A percentile compares a stretch with the other conserved stretches of the same genome.
Evolutionary conservation across 2,888 invertebrate genomes (phyloP).

Genomic region (Atethmia centrago): DNA sequence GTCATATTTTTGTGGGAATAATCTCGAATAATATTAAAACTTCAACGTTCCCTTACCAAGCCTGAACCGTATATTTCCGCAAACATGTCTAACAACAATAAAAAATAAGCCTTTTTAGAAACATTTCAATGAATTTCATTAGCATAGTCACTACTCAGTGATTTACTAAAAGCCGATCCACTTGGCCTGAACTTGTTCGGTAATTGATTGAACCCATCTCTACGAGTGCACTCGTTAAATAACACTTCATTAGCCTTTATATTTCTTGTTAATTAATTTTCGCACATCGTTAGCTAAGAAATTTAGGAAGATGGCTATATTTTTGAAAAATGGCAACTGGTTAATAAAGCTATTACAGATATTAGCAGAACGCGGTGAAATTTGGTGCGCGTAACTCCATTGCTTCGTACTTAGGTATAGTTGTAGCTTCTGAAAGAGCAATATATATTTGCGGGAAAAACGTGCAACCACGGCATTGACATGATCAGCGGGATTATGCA

Average conservation of each 20-base stretch:
- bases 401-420: not conserved
- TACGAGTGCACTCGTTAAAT: conserved; percentile 59
- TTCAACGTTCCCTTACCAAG: not conserved
- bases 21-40: too few species aligned
- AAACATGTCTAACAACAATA: not conserved
- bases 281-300: conserved; percentile 14
- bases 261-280: conserved; percentile 63
- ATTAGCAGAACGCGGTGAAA: not conserved
- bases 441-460: not conserved
- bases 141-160: conserved; percentile 35
- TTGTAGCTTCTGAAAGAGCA: not conserved
- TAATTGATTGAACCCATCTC: conserved; percentile 61
- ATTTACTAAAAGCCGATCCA: conserved; percentile 42
- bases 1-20: too few species aligned
- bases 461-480: too few species aligned
- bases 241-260: conserved; percentile 67
- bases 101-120: conserved; percentile 6
- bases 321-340: conserved; percentile 16
- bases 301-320: conserved; percentile 14
- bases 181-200: conserved; percentile 30
- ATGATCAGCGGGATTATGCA: not conserved
- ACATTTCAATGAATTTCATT: conserved; percentile 26
- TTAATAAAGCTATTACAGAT: too few species aligned
- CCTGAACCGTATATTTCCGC: not conserved
- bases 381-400: not conserved